Evolutionary conservation across 2,888 invertebrate genomes (phyloP).

Genomic region (Trachelus stipa): DNA sequence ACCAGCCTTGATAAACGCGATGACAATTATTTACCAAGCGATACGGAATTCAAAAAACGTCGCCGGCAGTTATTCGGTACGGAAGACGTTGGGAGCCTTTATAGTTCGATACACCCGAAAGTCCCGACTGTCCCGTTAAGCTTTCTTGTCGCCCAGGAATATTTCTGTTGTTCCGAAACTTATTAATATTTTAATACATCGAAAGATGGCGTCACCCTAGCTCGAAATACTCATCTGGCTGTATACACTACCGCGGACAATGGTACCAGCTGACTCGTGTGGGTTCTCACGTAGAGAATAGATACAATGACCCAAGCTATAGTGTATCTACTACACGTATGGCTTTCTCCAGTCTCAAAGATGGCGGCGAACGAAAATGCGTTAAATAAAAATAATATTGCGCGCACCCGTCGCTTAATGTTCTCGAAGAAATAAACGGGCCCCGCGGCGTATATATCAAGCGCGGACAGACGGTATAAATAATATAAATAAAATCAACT

Average conservation of each 20-base stretch:
- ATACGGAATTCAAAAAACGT: neutral
- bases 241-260: neutral
- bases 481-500: constrained; percentile 57
- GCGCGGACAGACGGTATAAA: constrained; percentile 46
- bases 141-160: neutral
- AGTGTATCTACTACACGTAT: neutral
- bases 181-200: neutral
- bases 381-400: constrained; percentile 5
- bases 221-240: neutral
- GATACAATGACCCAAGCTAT: neutral
- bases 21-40: neutral
- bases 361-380: neutral
- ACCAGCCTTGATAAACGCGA: neutral
- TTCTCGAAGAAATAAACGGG: constrained; percentile 43
- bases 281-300: neutral
- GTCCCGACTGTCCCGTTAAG: no score
- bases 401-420: constrained; percentile 35
- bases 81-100: no score
- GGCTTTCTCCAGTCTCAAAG: neutral
- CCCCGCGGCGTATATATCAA: constrained; percentile 40
- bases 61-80: no score
- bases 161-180: neutral
- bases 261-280: neutral
- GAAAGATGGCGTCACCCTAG: neutral
- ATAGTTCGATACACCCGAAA: no score